These are phyloP conservation scores for Coregonus suidteri DNA, from an alignment of 2,797 vertebrate genomes.

Conservation along the genomic window DNA sequence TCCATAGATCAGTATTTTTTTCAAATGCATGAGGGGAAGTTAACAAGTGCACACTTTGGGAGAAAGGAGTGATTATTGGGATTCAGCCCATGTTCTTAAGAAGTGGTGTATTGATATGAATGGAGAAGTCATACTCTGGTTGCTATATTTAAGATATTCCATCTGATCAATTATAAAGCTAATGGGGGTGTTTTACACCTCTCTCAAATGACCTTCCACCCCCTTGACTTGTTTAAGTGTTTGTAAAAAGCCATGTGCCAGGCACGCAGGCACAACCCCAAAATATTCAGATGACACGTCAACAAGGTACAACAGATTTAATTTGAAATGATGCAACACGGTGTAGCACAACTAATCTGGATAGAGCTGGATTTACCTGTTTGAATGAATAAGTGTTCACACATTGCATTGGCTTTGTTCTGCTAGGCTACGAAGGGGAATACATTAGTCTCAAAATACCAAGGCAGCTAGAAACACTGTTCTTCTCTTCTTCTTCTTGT, in stretches of 20 bases:
- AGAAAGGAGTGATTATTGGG: too few species aligned
- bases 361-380: slow-evolving; percentile 44
- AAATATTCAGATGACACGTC: neutral
- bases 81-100: neutral
- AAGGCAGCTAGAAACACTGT: slow-evolving; percentile 40
- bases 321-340: slow-evolving; percentile 23
- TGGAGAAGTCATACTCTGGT: neutral
- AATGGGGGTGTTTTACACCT: neutral
- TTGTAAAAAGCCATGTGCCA: neutral
- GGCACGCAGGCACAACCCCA: neutral
- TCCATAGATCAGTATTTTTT: neutral
- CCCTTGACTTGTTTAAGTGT: neutral
- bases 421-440: slow-evolving; percentile 37
- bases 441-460: slow-evolving; percentile 64
- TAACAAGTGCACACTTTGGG: neutral
- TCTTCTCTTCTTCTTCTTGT: slow-evolving; percentile 15
- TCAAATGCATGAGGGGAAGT: neutral
- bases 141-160: neutral
- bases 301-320: neutral
- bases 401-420: slow-evolving; percentile 42
- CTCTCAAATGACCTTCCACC: neutral
- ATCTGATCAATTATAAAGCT: neutral
- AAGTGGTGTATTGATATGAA: neutral
- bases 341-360: slow-evolving; percentile 31
- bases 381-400: slow-evolving; percentile 54